Conservation (phyloP, 2,888 invertebrate genomes). For the Bugulina stolonifera region DNA sequence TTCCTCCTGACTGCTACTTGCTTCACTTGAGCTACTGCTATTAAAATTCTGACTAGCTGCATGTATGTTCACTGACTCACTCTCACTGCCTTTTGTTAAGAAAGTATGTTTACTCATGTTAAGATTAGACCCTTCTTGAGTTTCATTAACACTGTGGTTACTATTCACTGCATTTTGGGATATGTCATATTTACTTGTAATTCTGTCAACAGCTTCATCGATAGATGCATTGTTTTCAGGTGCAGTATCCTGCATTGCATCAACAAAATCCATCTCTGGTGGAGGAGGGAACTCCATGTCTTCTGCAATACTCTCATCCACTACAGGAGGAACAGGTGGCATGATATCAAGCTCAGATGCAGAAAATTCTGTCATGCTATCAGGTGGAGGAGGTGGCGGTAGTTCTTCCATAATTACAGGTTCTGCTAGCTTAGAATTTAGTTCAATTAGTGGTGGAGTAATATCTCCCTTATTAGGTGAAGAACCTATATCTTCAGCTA, state of each 20-base stretch:
- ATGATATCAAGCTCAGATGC: background rate
- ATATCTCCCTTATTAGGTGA: background rate
- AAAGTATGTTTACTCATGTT: background rate
- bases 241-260: background rate
- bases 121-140: background rate
- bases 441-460: background rate
- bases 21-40: background rate
- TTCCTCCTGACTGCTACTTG: background rate
- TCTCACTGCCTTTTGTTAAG: background rate
- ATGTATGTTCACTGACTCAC: constrained; percentile 10
- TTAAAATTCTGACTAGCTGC: constrained; percentile 7
- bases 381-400: constrained; percentile 15
- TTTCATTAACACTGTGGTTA: background rate
- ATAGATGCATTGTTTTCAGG: background rate
- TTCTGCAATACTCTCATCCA: background rate
- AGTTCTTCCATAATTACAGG: background rate
- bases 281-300: constrained; percentile 14
- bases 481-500: background rate
- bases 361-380: background rate
- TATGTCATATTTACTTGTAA: background rate
- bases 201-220: background rate
- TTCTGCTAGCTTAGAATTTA: background rate
- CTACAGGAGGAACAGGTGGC: background rate
- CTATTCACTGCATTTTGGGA: background rate
- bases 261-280: background rate